phyloP scores from a whole-genome alignment of 2,888 invertebrate species.

The Drosophila cognata region DNA sequence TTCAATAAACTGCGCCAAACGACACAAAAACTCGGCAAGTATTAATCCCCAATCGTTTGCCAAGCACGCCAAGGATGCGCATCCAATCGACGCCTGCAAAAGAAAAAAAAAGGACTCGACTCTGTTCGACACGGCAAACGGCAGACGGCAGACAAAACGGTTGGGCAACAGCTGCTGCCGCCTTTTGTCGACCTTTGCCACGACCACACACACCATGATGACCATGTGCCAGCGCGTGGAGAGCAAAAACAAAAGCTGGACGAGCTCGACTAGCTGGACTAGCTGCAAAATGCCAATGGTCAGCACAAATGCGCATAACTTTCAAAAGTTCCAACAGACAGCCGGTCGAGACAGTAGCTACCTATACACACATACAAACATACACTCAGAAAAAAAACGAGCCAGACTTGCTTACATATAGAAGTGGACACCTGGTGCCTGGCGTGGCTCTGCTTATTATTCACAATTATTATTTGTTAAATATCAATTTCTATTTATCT shows the following conservation, averaged over 20 bases:
- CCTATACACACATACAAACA: conserved; percentile 37
- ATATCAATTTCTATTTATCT: too few relatives aligned
- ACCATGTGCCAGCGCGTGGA: conserved; percentile 2
- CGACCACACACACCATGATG: conserved; percentile 23
- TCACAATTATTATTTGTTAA: too few relatives aligned
- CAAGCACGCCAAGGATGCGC: conserved; percentile 57
- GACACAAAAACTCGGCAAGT: conserved; percentile 56
- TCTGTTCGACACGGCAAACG: neutral
- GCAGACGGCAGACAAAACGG: conserved; percentile 70
- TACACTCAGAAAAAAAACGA: neutral
- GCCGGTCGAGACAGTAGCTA: conserved; percentile 54
- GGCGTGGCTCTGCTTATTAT: too few relatives aligned
- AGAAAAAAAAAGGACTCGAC: conserved; percentile 8
- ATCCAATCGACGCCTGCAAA: conserved; percentile 52
- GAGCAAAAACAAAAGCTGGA: conserved; percentile 72
- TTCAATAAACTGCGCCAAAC: conserved; percentile 77
- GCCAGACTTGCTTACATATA: neutral
- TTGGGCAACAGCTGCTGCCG: conserved; percentile 70
- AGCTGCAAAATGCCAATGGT: conserved; percentile 78
- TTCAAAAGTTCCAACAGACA: conserved; percentile 69
- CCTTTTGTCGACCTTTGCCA: conserved; percentile 67
- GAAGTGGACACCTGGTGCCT: too few relatives aligned
- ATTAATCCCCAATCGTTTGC: conserved; percentile 77
- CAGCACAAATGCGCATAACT: conserved; percentile 80
- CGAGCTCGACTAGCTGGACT: conserved; percentile 2